Percentiles rank a stretch among this genome's conserved stretches.
Conservation (phyloP, 2,888 invertebrate genomes). For the Meta bourneti region DNA sequence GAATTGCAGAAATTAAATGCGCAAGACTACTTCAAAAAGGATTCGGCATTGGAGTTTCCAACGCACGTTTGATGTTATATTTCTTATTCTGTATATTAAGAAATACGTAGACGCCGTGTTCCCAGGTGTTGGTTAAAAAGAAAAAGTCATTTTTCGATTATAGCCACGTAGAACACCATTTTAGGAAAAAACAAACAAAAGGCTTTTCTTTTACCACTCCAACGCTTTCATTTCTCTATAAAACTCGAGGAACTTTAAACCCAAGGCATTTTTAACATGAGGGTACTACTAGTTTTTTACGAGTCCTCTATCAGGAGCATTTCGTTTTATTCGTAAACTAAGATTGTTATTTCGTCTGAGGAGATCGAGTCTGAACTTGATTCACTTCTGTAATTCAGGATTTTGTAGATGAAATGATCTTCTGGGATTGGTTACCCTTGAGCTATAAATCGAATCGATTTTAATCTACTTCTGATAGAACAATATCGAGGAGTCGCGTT, state of each 20-base stretch:
- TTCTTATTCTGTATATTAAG: background rate
- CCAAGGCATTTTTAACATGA: background rate
- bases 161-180: background rate
- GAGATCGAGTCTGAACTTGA: background rate
- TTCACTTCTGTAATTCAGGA: background rate
- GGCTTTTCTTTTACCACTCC: too few relatives aligned
- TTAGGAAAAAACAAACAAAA: too few relatives aligned
- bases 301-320: background rate
- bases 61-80: slow-evolving; percentile 1
- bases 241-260: background rate
- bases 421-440: background rate
- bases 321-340: background rate
- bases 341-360: background rate
- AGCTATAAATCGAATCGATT: background rate
- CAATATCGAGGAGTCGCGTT: background rate
- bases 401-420: background rate
- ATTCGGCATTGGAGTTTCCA: background rate
- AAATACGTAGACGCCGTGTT: background rate
- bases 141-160: slow-evolving; percentile 9
- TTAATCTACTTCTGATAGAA: background rate
- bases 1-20: slow-evolving; percentile 17
- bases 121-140: slow-evolving; percentile 3
- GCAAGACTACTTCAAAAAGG: slow-evolving; percentile 7
- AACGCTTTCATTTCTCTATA: too few relatives aligned
- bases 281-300: background rate